Conservation (phyloP, 2,113 vertebrate genomes). For the Phylloscopus whistleri region DNA sequence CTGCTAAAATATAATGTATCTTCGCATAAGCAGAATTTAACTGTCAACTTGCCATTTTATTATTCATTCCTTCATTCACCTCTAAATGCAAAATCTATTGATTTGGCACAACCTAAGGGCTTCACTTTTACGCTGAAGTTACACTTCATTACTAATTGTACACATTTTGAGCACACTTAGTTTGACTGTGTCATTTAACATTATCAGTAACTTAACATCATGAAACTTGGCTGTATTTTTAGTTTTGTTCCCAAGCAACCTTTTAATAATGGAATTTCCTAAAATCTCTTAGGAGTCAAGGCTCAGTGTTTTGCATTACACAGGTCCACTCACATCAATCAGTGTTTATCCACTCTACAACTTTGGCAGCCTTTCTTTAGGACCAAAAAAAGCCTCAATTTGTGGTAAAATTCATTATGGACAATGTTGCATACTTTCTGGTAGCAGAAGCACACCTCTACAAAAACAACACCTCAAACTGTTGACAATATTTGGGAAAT, state of each 20-base stretch:
- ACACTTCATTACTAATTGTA: neutral
- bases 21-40: neutral
- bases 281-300: neutral
- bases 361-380: neutral
- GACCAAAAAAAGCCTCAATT: neutral
- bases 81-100: neutral
- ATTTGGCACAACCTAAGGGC: neutral
- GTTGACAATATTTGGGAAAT: neutral
- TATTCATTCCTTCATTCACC: neutral
- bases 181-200: neutral
- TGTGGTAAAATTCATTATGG: neutral
- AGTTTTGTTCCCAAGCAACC: neutral
- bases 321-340: neutral
- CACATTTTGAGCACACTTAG: neutral
- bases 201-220: neutral
- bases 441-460: neutral
- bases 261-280: neutral
- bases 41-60: neutral
- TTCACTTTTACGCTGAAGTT: neutral
- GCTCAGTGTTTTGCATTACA: neutral
- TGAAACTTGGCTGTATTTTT: neutral
- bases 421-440: neutral
- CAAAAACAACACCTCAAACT: neutral
- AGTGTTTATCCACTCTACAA: neutral
- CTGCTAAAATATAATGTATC: neutral